Percentiles rank a stretch among this genome's conserved stretches.
Evolutionary conservation across 2,113 vertebrate genomes (phyloP).

Genomic region (Myocastor coypus): DNA sequence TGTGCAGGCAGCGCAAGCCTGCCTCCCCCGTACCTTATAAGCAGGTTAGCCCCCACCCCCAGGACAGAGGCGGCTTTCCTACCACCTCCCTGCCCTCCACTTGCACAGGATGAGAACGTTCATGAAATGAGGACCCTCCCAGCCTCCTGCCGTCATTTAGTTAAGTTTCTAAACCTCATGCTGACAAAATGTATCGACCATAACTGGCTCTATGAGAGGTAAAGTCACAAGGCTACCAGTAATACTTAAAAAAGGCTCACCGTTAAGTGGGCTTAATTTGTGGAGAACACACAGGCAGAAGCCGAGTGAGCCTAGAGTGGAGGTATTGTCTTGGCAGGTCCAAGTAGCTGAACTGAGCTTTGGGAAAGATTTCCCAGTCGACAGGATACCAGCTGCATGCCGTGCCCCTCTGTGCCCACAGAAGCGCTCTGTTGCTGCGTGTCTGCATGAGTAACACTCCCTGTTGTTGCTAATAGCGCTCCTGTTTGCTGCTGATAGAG

Average conservation of each 20-base stretch:
- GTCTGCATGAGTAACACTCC: not conserved
- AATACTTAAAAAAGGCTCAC: constrained; percentile 5
- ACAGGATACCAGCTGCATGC: constrained; percentile 11
- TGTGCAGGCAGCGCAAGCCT: no score
- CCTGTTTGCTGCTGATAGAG: constrained; percentile 27
- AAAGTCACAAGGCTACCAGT: constrained; percentile 43
- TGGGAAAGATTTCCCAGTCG: not conserved
- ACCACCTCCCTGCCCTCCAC: no score
- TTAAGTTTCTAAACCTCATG: no score
- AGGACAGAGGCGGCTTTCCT: no score
- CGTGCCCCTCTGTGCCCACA: not conserved
- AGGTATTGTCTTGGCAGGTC: constrained; percentile 5
- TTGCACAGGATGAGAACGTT: no score
- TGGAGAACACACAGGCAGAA: not conserved
- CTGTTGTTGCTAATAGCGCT: not conserved
- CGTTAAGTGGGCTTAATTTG: not conserved
- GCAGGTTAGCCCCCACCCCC: no score
- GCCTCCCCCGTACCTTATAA: no score
- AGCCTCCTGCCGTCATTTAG: no score
- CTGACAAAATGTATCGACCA: no score
- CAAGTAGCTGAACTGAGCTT: not conserved
- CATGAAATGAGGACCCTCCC: no score
- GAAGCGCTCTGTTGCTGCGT: not conserved
- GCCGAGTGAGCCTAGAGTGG: not conserved
- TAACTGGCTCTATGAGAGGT: not conserved